These are phyloP conservation scores for Aldrovandia affinis DNA, from an alignment of 2,797 vertebrate species.

Conservation along the genomic window DNA sequence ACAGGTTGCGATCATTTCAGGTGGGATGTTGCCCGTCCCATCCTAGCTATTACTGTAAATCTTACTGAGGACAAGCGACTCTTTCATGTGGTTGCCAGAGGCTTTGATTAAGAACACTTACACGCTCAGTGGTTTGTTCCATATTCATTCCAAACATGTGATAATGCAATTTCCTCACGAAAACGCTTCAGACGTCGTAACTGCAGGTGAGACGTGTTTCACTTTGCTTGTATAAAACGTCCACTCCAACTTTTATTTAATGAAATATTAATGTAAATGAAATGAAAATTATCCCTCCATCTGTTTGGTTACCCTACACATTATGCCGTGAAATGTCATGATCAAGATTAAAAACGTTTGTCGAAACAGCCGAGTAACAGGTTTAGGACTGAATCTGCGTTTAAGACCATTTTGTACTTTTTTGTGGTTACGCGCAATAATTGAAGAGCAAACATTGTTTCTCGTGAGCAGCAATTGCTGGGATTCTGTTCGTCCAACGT, in stretches of 20 bases:
- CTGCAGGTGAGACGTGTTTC: not conserved
- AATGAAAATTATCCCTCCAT: not conserved
- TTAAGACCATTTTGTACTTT: slow-evolving; percentile 39
- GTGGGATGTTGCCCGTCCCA: slow-evolving; percentile 69
- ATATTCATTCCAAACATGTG: not conserved
- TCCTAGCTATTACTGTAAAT: slow-evolving; percentile 65
- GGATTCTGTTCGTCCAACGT: slow-evolving; percentile 49
- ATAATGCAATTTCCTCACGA: not conserved
- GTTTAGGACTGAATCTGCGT: slow-evolving; percentile 23
- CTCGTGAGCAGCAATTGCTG: slow-evolving; percentile 49
- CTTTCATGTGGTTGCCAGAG: slow-evolving; percentile 52
- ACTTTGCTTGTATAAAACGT: not conserved
- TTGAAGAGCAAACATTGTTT: slow-evolving; percentile 60
- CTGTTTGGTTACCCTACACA: not conserved
- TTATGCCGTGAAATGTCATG: not conserved
- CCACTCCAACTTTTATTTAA: not conserved
- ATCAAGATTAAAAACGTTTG: not conserved
- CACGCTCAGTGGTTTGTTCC: slow-evolving; percentile 7
- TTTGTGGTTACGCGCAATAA: slow-evolving; percentile 39
- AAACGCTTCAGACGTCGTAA: not conserved
- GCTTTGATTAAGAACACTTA: slow-evolving; percentile 52
- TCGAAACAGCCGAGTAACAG: slow-evolving; percentile 37
- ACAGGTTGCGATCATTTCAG: slow-evolving; percentile 51
- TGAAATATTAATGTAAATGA: not conserved
- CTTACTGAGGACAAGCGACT: slow-evolving; percentile 64